These are phyloP conservation scores for Neopipo cinnamomea DNA, from an alignment of 2,113 vertebrate species.

Conservation along the genomic window DNA sequence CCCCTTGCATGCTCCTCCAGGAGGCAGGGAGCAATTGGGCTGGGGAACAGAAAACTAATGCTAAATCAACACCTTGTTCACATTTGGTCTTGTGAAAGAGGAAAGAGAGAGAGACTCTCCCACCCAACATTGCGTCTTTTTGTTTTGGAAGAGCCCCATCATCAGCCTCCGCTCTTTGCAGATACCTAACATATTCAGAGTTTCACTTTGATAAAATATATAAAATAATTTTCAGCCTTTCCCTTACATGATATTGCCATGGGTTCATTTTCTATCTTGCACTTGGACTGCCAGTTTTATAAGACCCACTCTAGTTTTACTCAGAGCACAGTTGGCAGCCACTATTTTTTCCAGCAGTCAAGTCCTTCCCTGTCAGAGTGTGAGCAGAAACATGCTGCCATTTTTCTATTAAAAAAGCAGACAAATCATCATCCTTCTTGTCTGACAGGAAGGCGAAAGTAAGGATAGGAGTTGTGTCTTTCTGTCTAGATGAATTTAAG, in stretches of 20 bases:
- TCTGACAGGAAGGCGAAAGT: not conserved
- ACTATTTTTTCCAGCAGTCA: not conserved
- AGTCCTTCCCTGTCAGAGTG: not conserved
- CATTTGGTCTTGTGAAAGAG: not conserved
- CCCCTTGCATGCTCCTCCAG: not conserved
- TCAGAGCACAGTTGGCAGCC: not conserved
- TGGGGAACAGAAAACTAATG: not conserved
- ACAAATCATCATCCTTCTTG: not conserved
- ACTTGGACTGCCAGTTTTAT: not conserved
- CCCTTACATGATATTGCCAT: not conserved
- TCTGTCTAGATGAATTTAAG: not conserved
- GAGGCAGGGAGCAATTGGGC: not conserved
- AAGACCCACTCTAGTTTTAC: not conserved
- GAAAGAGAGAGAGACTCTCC: not conserved
- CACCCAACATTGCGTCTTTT: not conserved
- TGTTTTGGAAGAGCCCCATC: not conserved
- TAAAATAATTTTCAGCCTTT: not conserved
- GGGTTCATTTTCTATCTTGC: not conserved
- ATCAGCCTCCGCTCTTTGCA: not conserved
- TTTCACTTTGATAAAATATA: not conserved
- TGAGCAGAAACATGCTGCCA: not conserved
- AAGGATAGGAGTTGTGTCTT: not conserved
- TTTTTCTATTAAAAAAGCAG: conserved; percentile 5
- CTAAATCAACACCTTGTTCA: not conserved
- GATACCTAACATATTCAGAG: not conserved